Conservation (phyloP, 2,888 invertebrate genomes). For the Poecilus cupreus region DNA sequence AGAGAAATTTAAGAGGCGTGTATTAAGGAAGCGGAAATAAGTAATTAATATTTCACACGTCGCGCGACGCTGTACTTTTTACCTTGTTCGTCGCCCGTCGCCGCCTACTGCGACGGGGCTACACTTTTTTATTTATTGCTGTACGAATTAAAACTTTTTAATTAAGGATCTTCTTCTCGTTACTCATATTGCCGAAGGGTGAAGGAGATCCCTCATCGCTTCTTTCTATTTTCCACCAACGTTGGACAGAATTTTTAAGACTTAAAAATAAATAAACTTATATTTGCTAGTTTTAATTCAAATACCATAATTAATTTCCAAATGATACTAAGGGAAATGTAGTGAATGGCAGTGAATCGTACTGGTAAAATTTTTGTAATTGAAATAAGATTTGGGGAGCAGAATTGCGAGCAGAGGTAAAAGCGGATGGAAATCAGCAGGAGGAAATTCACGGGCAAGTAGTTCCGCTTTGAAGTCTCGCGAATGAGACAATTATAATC, state of each 20-base stretch:
- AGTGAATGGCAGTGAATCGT: no score
- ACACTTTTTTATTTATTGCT: constrained; percentile 58
- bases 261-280: no score
- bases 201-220: neutral
- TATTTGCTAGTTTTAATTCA: no score
- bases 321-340: no score
- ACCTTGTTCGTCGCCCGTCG: constrained; percentile 23
- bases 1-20: constrained; percentile 54
- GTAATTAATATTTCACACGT: constrained; percentile 60
- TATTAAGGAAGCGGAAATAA: constrained; percentile 38
- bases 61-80: constrained; percentile 47
- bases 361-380: no score
- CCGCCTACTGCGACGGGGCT: constrained; percentile 50
- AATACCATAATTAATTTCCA: no score
- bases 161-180: constrained; percentile 57
- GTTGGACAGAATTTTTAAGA: neutral
- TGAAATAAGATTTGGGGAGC: no score
- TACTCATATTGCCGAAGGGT: constrained; percentile 58
- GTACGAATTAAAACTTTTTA: constrained; percentile 60
- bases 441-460: constrained; percentile 35
- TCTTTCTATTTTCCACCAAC: neutral
- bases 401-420: neutral
- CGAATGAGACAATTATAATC: constrained; percentile 53
- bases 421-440: neutral
- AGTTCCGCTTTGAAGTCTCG: constrained; percentile 35